Evolutionary conservation across 2,113 vertebrate genomes (phyloP), one percentile per base, ranked within the genome.

Genomic region (Zosterops japonicus): DNA sequence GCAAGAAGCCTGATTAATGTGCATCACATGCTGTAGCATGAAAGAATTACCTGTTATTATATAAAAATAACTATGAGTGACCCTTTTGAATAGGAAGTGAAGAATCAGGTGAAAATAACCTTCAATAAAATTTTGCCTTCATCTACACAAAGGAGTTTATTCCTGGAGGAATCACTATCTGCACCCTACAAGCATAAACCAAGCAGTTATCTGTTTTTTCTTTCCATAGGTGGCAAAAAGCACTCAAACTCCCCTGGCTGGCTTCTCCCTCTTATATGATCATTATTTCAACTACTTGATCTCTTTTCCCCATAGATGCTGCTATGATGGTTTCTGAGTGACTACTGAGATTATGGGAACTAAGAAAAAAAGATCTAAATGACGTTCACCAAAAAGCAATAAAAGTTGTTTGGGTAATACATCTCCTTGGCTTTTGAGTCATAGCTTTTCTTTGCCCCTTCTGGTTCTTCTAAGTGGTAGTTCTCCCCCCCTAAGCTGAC

Each of bases 1-100:
- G 60, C 90, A 95, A 90, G 93, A 88, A 49, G 55, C 33, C 44
- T 81, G 39, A 94, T 96, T 84, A 96, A 89, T 91, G 85, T 91
- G 59, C 86, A 89, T 92, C 59, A 69, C 53, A 86, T 69, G 36
- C 84, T 92, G 75, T 70, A 92, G 36, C 81, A 78, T 93, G 80
- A 82, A 93, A 83, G 67, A 90, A 89, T 95, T 96, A 95, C 75
- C 77, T 92, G n/a, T 60, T 95, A 59, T 33, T 79, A 59, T 36
- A 56, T 84, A 87, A 89, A 94, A 93, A 77, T 80, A 67, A 77
- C 33, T 85, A 20, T 47, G 83, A 71, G 52, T 11, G 36, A 90
- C 71, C 77, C 84, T 71, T 93, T 59, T 93, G 63, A 96, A 92
- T 70, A 90, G 76, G 70, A 89, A 93, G 84, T 65, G n/a, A 83